Conservation (phyloP, 2,113 vertebrate species). For the Pelobates fuscus region DNA sequence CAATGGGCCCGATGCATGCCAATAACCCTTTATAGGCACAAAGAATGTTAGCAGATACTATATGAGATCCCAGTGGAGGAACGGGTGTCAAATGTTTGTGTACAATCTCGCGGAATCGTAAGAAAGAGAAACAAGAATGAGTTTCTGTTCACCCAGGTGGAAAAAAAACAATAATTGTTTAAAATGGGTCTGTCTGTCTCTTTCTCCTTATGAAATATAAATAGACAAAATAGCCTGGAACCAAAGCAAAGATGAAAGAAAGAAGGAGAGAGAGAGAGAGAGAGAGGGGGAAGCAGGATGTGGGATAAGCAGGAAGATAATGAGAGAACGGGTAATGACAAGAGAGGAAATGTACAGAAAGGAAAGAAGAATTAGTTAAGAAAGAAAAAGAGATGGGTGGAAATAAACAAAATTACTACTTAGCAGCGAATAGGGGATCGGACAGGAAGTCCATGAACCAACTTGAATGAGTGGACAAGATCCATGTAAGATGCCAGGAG, state of each 20-base stretch:
- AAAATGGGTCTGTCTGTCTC: conserved; percentile 12
- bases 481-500: too few relatives aligned
- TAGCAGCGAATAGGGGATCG: too few relatives aligned
- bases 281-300: neutral
- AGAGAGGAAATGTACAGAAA: neutral
- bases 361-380: neutral
- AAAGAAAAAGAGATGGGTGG: neutral
- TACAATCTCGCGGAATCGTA: neutral
- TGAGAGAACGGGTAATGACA: neutral
- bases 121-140: neutral
- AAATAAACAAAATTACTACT: too few relatives aligned
- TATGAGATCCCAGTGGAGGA: neutral
- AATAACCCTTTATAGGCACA: neutral
- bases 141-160: conserved; percentile 16
- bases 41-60: neutral
- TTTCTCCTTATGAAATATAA: conserved; percentile 12
- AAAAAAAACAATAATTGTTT: conserved; percentile 25
- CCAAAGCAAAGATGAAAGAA: neutral
- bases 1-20: neutral
- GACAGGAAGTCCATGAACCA: too few relatives aligned
- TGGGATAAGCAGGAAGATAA: neutral
- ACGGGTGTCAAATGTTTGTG: neutral
- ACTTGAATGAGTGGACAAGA: too few relatives aligned
- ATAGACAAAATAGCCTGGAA: neutral
- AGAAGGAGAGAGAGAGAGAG: neutral